Evolutionary conservation across 2,113 vertebrate genomes (phyloP).

Genomic region (Bucco capensis): DNA sequence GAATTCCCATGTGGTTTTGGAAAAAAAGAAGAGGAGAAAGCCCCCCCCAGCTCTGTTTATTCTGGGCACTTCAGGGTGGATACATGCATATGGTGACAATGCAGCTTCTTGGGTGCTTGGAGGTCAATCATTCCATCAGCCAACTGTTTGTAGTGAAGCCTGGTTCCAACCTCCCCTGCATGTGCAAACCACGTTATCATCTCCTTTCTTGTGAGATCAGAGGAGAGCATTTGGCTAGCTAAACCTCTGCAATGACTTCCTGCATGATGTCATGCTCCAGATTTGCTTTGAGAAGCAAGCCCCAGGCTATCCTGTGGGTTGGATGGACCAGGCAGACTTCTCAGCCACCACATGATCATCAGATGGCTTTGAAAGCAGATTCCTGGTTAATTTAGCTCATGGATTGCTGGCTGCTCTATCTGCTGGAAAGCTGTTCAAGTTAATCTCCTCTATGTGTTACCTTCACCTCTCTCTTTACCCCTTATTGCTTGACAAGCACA

Average conservation of each 20-base stretch:
- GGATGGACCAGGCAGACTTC: background rate
- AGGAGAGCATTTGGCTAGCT: background rate
- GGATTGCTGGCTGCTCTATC: background rate
- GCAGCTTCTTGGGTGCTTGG: background rate
- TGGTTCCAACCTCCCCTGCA: background rate
- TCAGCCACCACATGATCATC: background rate
- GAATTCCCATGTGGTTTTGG: background rate
- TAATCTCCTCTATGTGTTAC: background rate
- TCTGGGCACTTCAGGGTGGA: background rate
- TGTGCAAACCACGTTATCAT: conserved; percentile 11
- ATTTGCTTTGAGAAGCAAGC: conserved; percentile 5
- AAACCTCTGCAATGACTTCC: background rate
- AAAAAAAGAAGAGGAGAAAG: background rate
- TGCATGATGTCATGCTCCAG: conserved; percentile 45
- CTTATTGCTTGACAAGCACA: background rate
- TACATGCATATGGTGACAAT: rapidly evolving
- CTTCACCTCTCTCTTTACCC: background rate
- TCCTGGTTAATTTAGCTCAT: background rate
- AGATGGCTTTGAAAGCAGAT: conserved; percentile 25
- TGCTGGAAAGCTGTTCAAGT: background rate
- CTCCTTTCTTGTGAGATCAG: conserved; percentile 26
- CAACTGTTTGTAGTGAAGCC: background rate
- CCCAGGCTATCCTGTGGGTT: background rate
- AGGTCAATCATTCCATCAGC: background rate
- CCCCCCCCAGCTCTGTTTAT: background rate